Conservation (phyloP, 53 echinoderm and acorn worm genomes). For the Paelopatides confundens region DNA sequence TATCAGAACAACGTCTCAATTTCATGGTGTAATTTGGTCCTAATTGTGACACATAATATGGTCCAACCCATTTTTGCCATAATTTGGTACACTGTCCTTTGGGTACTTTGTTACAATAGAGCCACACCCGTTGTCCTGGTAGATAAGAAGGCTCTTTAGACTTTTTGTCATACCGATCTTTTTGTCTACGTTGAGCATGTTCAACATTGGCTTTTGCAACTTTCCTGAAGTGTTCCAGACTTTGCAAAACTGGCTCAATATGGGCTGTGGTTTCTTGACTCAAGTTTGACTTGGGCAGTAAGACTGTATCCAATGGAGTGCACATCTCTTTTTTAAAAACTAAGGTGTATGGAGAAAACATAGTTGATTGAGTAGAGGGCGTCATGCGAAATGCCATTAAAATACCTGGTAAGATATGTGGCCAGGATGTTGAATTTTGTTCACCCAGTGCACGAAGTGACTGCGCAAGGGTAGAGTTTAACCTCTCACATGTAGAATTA, state of each 20-base stretch:
- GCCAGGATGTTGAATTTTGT: conserved; percentile 39
- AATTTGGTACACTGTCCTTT: conserved; percentile 18
- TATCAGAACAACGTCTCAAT: conserved; percentile 39
- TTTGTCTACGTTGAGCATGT: conserved; percentile 37
- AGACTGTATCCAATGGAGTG: conserved; percentile 55
- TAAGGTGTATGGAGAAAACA: conserved; percentile 57
- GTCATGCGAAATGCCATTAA: conserved; percentile 62
- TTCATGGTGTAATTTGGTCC: conserved; percentile 51
- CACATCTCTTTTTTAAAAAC: conserved; percentile 55
- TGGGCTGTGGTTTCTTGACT: not conserved
- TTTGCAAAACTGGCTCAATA: conserved; percentile 39
- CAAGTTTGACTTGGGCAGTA: conserved; percentile 12
- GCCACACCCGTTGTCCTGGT: conserved; percentile 55
- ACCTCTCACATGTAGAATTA: conserved; percentile 60
- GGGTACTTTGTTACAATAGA: conserved; percentile 51
- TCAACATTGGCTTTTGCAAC: conserved; percentile 48
- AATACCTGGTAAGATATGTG: conserved; percentile 47
- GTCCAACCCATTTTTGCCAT: conserved; percentile 57
- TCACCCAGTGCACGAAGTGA: conserved; percentile 51
- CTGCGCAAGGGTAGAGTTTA: conserved; percentile 65
- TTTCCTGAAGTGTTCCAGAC: conserved; percentile 25
- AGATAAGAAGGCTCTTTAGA: conserved; percentile 30
- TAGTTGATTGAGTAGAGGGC: conserved; percentile 41
- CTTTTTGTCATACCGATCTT: conserved; percentile 54
- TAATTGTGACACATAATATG: conserved; percentile 54